Conservation (phyloP, 2,797 vertebrate genomes). For the Hypotaenidia okinawae region DNA sequence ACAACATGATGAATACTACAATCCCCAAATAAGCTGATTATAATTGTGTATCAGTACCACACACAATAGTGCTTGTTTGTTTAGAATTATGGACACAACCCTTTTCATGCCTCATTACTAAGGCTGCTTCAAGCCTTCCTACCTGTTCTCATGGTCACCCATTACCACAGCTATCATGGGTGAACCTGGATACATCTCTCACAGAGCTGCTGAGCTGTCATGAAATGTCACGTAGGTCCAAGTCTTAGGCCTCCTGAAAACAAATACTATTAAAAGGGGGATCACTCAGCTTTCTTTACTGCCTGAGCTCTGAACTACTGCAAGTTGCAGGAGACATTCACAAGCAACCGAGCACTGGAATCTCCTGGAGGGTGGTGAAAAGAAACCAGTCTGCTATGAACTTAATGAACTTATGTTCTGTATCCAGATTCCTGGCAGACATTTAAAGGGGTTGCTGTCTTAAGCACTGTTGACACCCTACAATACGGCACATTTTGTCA, state of each 20-base stretch:
- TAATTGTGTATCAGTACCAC: constrained; percentile 63
- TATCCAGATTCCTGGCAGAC: background rate
- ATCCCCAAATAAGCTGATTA: constrained; percentile 48
- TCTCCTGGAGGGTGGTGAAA: background rate
- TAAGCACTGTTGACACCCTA: background rate
- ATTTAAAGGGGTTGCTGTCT: background rate
- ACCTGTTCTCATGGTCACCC: background rate
- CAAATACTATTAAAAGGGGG: background rate
- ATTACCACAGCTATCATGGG: background rate
- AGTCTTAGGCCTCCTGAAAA: background rate
- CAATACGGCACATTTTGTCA: background rate
- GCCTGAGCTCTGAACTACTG: background rate
- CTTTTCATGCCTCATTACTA: background rate
- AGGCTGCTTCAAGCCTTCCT: background rate
- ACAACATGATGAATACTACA: constrained; percentile 71
- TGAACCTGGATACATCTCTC: background rate
- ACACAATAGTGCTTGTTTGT: constrained; percentile 53
- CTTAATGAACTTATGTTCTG: background rate
- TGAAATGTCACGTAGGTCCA: background rate
- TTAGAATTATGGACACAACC: background rate
- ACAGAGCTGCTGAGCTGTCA: background rate
- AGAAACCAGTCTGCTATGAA: background rate
- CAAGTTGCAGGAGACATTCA: background rate
- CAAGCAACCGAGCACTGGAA: background rate
- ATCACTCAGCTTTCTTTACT: background rate